phyloP scores from a whole-genome alignment of 2,888 invertebrate species.

The Drosophila colorata region DNA sequence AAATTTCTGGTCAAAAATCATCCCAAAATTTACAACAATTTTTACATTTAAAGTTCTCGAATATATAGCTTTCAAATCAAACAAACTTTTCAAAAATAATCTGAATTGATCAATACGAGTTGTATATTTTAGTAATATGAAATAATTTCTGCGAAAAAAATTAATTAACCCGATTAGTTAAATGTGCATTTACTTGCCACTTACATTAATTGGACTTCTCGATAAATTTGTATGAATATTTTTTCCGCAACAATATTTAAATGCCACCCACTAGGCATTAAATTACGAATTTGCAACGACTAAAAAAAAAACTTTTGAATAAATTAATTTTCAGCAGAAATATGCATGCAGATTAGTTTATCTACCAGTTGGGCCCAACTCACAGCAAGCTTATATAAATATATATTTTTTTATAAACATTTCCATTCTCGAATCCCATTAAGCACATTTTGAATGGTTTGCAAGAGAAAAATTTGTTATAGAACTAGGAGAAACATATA shows the following conservation, averaged over 20 bases:
- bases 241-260: no score
- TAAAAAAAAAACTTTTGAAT: neutral
- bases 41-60: no score
- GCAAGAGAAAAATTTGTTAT: constrained; percentile 31
- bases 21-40: no score
- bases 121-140: neutral
- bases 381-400: constrained; percentile 3
- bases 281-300: neutral
- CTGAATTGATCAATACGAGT: no score
- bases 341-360: constrained; percentile 14
- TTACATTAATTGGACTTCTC: neutral
- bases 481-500: constrained; percentile 57
- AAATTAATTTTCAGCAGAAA: constrained; percentile 4
- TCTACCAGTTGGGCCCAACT: neutral
- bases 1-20: no score
- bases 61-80: no score
- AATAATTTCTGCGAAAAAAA: neutral
- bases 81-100: no score
- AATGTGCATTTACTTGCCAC: neutral
- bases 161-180: neutral
- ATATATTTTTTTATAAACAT: neutral
- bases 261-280: neutral
- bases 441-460: constrained; percentile 35
- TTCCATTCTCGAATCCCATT: constrained; percentile 25
- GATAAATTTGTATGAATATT: neutral